Evolutionary conservation across 1,140 invertebrate species (phyloP).

Genomic region (Drosophila nebulosa): DNA sequence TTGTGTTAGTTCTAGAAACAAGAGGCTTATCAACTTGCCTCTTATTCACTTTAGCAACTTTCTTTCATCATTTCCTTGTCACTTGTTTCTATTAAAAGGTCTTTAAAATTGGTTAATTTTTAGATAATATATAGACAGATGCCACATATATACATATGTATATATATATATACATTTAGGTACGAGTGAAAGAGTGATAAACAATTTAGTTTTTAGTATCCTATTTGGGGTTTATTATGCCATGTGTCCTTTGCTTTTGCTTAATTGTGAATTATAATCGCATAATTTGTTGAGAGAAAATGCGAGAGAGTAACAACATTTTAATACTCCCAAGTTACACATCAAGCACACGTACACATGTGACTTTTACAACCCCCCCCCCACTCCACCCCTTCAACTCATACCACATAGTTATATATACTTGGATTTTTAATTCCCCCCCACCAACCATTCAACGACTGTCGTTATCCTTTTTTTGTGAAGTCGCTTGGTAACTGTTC

Average conservation of each 20-base stretch:
- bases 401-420: no score
- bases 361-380: not conserved
- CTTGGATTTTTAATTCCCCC: not conserved
- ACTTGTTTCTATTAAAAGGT: no score
- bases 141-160: not conserved
- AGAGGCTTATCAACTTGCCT: no score
- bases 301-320: conserved; percentile 50
- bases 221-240: conserved; percentile 51
- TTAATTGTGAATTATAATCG: conserved; percentile 75
- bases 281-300: conserved; percentile 51
- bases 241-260: conserved; percentile 68
- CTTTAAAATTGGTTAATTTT: no score
- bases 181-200: conserved; percentile 24
- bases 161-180: conserved; percentile 7
- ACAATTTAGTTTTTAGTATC: conserved; percentile 39
- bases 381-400: not conserved
- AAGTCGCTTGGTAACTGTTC: conserved; percentile 29
- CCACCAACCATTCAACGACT: not conserved
- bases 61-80: no score
- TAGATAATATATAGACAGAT: no score
- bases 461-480: not conserved
- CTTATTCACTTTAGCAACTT: no score
- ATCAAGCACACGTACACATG: conserved; percentile 14
- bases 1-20: no score
- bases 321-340: conserved; percentile 67